phyloP scores from a whole-genome alignment of 2,113 vertebrate species.

The Anseranas semipalmata region DNA sequence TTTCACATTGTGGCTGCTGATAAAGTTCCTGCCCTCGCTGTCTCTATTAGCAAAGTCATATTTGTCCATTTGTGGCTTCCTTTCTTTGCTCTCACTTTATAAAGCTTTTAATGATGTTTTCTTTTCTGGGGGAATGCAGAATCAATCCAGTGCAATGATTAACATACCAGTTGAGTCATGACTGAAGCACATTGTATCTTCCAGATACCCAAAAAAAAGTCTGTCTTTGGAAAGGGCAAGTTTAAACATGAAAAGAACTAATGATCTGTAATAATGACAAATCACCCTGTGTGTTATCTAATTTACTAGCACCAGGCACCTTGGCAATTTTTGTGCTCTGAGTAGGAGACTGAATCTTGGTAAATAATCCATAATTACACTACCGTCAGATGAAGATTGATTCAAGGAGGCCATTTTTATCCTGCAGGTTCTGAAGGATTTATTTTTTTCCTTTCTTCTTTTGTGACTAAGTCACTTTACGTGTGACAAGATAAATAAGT shows the following conservation, averaged over 20 bases:
- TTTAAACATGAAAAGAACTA: conserved; percentile 58
- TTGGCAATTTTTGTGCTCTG: conserved; percentile 12
- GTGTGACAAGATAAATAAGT: conserved; percentile 31
- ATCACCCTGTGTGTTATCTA: conserved; percentile 51
- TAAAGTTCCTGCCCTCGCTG: neutral
- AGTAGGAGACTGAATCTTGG: conserved; percentile 23
- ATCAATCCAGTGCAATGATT: neutral
- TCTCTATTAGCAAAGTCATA: neutral
- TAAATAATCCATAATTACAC: conserved; percentile 69
- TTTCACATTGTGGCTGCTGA: neutral
- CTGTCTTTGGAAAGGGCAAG: conserved; percentile 33
- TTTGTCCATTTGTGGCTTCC: neutral
- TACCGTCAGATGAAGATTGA: conserved; percentile 43
- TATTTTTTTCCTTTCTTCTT: conserved; percentile 7
- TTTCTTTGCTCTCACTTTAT: neutral
- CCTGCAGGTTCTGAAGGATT: conserved; percentile 17
- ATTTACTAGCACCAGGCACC: conserved; percentile 44
- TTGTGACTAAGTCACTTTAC: neutral
- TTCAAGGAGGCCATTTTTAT: conserved; percentile 25
- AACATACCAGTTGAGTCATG: neutral
- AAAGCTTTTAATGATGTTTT: neutral
- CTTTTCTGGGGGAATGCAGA: neutral
- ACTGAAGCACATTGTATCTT: neutral
- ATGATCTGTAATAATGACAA: conserved; percentile 66
- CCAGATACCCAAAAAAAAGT: neutral